These are phyloP conservation scores for Gymnopithys bicolor DNA, from an alignment of 2,797 vertebrate genomes.

Conservation along the genomic window DNA sequence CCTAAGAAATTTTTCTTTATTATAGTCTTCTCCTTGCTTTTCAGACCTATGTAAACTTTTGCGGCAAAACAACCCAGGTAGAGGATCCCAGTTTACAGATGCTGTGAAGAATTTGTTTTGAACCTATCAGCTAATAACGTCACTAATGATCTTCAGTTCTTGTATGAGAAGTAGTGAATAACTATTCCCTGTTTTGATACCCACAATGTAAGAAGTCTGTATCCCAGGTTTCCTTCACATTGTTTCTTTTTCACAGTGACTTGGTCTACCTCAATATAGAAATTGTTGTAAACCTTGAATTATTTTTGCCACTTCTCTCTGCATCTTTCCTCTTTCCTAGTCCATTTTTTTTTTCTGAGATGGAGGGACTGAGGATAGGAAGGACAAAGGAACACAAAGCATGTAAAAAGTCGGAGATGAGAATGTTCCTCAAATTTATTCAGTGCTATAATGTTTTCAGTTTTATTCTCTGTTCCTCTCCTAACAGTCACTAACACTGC, in stretches of 20 bases:
- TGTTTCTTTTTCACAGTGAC: neutral
- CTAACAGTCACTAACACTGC: conserved; percentile 5
- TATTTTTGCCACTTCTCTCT: neutral
- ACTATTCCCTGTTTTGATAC: neutral
- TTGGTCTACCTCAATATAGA: neutral
- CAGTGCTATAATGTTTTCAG: neutral
- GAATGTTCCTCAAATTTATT: neutral
- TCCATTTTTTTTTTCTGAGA: neutral
- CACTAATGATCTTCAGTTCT: neutral
- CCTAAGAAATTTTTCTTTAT: neutral
- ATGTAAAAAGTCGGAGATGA: neutral
- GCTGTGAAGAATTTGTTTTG: neutral
- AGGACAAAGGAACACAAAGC: neutral
- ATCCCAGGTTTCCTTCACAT: neutral
- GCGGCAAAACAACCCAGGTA: neutral
- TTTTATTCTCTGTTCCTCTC: neutral
- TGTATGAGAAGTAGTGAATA: accelerated
- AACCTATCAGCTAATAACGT: neutral
- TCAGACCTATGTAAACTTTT: neutral
- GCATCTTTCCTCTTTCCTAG: neutral
- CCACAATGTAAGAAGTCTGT: neutral
- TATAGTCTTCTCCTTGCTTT: neutral
- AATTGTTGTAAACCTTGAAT: neutral
- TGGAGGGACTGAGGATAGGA: neutral
- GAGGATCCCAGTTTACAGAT: neutral